A percentile compares a stretch with the other conserved stretches of the same genome.
phyloP scores from a whole-genome alignment of 1,140 invertebrate species.

The Proctacanthus coquilletti region DNA sequence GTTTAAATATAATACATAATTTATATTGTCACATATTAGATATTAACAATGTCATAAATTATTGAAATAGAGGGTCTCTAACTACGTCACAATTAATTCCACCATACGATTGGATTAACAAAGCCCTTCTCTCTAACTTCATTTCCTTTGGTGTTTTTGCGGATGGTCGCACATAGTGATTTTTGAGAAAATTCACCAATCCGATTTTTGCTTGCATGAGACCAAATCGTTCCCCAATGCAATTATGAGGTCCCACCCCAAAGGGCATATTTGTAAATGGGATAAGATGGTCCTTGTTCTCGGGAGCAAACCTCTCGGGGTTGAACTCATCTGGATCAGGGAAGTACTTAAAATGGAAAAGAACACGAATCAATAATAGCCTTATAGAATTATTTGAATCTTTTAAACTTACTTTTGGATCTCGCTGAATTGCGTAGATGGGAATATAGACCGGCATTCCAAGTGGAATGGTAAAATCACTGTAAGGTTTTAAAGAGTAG shows the following conservation, averaged over 20 bases:
- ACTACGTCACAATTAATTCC: conserved; percentile 18
- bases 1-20: no score
- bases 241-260: conserved; percentile 57
- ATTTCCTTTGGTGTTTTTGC: conserved; percentile 12
- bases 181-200: conserved; percentile 20
- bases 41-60: no score
- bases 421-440: conserved; percentile 18
- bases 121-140: conserved; percentile 15
- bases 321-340: conserved; percentile 47
- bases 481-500: conserved; percentile 16
- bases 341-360: conserved; percentile 40
- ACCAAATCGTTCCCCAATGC: conserved; percentile 44
- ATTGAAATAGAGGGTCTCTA: conserved; percentile 17
- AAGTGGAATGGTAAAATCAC: conserved; percentile 15
- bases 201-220: conserved; percentile 22
- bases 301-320: conserved; percentile 44
- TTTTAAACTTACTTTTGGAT: conserved; percentile 18
- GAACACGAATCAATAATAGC: conserved; percentile 27
- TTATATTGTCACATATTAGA: no score
- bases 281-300: conserved; percentile 27
- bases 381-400: conserved; percentile 29
- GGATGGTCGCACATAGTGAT: conserved; percentile 14
- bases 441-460: conserved; percentile 20
- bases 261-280: conserved; percentile 55
- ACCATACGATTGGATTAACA: conserved; percentile 13